A percentile compares a stretch with the other conserved stretches of the same genome.
These are phyloP conservation scores for Drosophila pegasa DNA, from an alignment of 2,888 invertebrate species.

Conservation along the genomic window DNA sequence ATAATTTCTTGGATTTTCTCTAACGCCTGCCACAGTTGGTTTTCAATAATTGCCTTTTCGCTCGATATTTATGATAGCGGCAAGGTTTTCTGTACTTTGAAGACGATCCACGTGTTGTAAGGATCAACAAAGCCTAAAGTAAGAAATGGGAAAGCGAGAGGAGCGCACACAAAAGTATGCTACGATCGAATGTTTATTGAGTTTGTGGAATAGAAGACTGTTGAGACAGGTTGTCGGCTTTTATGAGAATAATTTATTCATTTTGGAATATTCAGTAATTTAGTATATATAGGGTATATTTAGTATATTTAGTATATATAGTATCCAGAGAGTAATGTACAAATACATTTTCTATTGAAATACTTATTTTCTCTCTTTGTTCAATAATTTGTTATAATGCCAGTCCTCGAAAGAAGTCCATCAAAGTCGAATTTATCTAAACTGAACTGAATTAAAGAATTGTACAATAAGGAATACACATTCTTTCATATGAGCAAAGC, in stretches of 20 bases:
- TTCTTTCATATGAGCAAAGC: background rate
- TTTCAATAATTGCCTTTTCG: conserved; percentile 32
- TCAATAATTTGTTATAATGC: too few species aligned
- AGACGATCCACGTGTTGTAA: conserved; percentile 43
- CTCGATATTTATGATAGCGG: conserved; percentile 51
- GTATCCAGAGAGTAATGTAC: too few species aligned
- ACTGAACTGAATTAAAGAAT: too few species aligned
- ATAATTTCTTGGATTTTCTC: conserved; percentile 69
- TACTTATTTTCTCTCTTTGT: too few species aligned
- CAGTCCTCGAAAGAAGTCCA: too few species aligned
- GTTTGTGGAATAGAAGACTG: background rate
- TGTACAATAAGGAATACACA: background rate
- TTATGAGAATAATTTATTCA: background rate
- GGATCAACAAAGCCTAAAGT: background rate
- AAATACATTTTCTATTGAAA: too few species aligned
- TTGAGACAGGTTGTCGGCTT: background rate
- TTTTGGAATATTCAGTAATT: background rate
- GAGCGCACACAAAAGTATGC: conserved; percentile 20
- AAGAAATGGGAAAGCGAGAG: background rate
- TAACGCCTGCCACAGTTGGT: conserved; percentile 43
- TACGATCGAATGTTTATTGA: background rate
- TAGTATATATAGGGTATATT: too few species aligned
- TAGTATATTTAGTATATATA: too few species aligned
- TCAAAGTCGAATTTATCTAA: too few species aligned
- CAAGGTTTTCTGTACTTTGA: conserved; percentile 22